Evolutionary conservation across 1,140 invertebrate species (phyloP), one percentile per base, ranked within the genome.

Genomic region (Drosophila rhopaloa): DNA sequence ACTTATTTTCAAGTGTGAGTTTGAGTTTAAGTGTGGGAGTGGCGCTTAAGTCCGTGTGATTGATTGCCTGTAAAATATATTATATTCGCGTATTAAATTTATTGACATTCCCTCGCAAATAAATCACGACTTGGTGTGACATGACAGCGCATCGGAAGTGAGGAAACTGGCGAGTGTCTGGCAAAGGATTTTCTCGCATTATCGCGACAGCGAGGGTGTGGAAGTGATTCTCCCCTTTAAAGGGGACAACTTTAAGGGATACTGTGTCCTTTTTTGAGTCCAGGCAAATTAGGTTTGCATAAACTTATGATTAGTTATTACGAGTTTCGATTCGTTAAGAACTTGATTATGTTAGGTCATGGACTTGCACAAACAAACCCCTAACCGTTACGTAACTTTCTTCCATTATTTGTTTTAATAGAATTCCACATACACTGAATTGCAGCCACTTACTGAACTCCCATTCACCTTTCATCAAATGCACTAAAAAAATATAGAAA

Each of bases 331-430:
- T 41, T 67, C 54, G 55, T 70, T 50, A 41, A 48, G 67, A 70
- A 71, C 57, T 78, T 62, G 51, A 71, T 78, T 77, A 77, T 62
- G 50, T 57, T 35, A 61, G 74, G 75, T 77, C 53, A 62, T 50
- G 53, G 57, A 43, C 29, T 61, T 24, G 14, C 16, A 58, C 47
- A 71, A 72, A 72, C 65, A 81, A 65, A 76, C 55, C 56, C 59
- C 58, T 65, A 76, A 76, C 74, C 54, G 53, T 76, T 59, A 40
- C 41, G 55, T 76, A 81, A 81, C 79, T 81, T 77, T 72, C 58
- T 57, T 62, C 40, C 47, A 81, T 81, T 81, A 81, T 81, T 81
- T 81, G 72, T 76, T 81, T 73, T 66, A 81, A 77, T 81, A 81
- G 44, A 81, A 74, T 81, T 77, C 32, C 62, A 57, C 38, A 79